A percentile compares a stretch with the other conserved stretches of the same genome.
phyloP scores from a whole-genome alignment of 2,888 invertebrate species.

The Biston stratarius region DNA sequence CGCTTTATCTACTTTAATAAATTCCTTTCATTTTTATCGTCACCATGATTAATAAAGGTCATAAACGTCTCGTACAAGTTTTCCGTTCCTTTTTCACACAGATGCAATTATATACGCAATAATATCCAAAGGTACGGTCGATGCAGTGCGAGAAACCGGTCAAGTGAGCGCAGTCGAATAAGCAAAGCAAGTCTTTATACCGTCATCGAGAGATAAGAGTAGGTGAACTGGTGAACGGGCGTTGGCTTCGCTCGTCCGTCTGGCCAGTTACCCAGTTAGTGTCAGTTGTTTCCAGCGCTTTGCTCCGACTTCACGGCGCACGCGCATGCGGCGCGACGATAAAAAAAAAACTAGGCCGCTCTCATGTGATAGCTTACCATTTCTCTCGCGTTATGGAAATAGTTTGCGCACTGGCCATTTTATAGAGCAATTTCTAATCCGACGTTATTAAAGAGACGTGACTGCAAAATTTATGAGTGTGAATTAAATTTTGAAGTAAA shows the following conservation, averaged over 20 bases:
- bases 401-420: slow-evolving; percentile 66
- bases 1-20: slow-evolving; percentile 47
- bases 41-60: slow-evolving; percentile 45
- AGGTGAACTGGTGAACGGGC: slow-evolving; percentile 82
- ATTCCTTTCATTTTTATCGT: slow-evolving; percentile 50
- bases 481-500: slow-evolving; percentile 57
- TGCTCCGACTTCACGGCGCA: slow-evolving; percentile 71
- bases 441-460: slow-evolving; percentile 48
- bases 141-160: slow-evolving; percentile 67
- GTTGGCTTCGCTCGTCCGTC: slow-evolving; percentile 72
- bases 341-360: slow-evolving; percentile 65
- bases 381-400: slow-evolving; percentile 71
- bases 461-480: slow-evolving; percentile 64
- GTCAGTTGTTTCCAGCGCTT: slow-evolving; percentile 77
- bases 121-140: slow-evolving; percentile 52
- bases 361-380: slow-evolving; percentile 72
- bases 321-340: slow-evolving; percentile 62
- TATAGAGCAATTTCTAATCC: slow-evolving; percentile 58
- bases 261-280: slow-evolving; percentile 38
- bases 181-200: slow-evolving; percentile 55
- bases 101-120: slow-evolving; percentile 48
- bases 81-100: slow-evolving; percentile 49
- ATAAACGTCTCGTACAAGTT: slow-evolving; percentile 47
- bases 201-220: slow-evolving; percentile 79
- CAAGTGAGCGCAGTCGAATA: slow-evolving; percentile 65